These are phyloP conservation scores for Luffia ferchaultella DNA, from an alignment of 2,888 invertebrate genomes.

Conservation along the genomic window DNA sequence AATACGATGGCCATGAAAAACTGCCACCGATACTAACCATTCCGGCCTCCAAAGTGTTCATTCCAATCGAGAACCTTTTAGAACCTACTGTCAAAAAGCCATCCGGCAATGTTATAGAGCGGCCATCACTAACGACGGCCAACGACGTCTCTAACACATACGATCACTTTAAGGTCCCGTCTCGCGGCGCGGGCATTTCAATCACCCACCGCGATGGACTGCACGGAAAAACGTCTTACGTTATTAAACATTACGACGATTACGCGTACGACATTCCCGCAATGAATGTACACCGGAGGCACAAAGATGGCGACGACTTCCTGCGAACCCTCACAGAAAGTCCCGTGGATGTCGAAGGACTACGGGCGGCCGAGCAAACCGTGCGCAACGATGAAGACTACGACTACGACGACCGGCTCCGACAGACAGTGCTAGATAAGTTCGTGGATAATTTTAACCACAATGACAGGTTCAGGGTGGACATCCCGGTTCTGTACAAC, in stretches of 20 bases:
- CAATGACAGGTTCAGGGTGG: constrained; percentile 38
- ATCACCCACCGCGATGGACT: constrained; percentile 21
- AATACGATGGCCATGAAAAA: constrained; percentile 4
- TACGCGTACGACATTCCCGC: constrained; percentile 34
- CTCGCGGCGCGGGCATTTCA: neutral
- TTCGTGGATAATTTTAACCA: constrained; percentile 49
- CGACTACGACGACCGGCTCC: constrained; percentile 38
- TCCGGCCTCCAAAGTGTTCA: too few species aligned
- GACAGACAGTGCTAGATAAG: constrained; percentile 34
- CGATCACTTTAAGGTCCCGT: too few species aligned
- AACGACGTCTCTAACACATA: neutral
- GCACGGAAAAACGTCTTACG: constrained; percentile 34
- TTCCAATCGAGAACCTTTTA: neutral
- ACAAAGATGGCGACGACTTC: constrained; percentile 18
- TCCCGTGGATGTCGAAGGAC: constrained; percentile 23
- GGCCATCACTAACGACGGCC: neutral
- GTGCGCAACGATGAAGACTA: constrained; percentile 22
- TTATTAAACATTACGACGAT: constrained; percentile 43
- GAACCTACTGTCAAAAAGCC: neutral
- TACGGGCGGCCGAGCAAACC: neutral
- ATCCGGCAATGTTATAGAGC: neutral
- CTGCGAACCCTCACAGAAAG: constrained; percentile 20
- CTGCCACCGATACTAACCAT: too few species aligned
- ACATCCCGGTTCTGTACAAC: constrained; percentile 47
- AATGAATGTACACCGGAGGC: constrained; percentile 26